Conservation (phyloP, 2,113 vertebrate species). For the Engraulis encrasicolus region DNA sequence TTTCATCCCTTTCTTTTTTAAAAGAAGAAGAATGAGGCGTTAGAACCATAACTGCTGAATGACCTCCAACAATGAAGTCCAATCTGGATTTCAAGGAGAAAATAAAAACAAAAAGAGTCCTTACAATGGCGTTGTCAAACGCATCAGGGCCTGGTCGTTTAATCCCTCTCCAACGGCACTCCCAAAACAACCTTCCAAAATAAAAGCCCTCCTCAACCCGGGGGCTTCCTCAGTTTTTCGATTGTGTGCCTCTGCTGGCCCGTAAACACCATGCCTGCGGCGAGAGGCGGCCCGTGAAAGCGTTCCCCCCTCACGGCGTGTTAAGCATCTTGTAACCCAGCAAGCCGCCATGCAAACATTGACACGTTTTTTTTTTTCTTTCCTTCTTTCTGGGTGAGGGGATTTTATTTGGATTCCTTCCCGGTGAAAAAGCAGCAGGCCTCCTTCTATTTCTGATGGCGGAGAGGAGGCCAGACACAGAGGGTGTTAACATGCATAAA, state of each 20-base stretch:
- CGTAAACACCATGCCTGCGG: not conserved
- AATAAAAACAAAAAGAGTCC: not conserved
- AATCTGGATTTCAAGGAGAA: not conserved
- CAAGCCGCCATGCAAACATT: conserved; percentile 57
- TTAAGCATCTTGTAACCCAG: conserved; percentile 53
- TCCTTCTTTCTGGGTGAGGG: no score
- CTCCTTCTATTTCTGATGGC: conserved; percentile 58
- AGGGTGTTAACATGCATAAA: conserved; percentile 57
- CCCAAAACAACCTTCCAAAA: not conserved
- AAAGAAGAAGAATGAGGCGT: not conserved
- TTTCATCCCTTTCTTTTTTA: not conserved
- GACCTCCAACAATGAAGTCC: not conserved
- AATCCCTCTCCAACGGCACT: not conserved
- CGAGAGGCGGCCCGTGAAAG: conserved; percentile 3
- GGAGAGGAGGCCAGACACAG: conserved; percentile 47
- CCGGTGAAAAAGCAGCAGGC: conserved; percentile 49
- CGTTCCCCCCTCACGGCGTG: conserved; percentile 42
- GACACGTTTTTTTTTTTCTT: no score
- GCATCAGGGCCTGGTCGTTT: not conserved
- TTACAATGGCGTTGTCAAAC: not conserved
- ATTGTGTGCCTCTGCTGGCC: not conserved
- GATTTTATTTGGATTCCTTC: conserved; percentile 42
- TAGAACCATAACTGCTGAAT: not conserved
- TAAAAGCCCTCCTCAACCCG: not conserved
- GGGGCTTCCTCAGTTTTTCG: not conserved